Base-by-base conservation (phyloP, 2,113 vertebrate species). In the Pelusios castaneus region DNA sequence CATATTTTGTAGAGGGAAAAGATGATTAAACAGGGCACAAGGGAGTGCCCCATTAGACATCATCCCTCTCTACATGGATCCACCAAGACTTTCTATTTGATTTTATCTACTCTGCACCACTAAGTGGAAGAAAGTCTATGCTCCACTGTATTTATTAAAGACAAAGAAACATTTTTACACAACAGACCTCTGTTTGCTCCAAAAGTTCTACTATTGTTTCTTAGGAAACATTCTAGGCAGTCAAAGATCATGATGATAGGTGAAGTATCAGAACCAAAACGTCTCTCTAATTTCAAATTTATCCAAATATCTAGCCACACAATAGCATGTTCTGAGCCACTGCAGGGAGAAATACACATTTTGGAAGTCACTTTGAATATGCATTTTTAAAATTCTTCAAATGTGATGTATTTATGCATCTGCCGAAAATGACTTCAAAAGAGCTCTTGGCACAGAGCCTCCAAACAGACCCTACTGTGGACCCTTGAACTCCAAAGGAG, bases 381-480 rank as follows among this genome's bases (percentile, higher is more conserved):
- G 4, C 10, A 31, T 34, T 55, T 85, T 80, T 31, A 56, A 91
- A 76, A 60, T 73, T 92, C 78, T 73, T 29, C 7, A 84, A 22
- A 60, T 84, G 86, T 84, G 60, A 67, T 79, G 34, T 67, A 80
- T 34, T 81, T 84, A 77, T 5, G 10, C 5, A 87, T 80, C 6
- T 81, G 58, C 85, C 43, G 75, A 56, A 91, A 92, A 94, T 82
- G 67, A 93, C 10, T 87, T 70, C 85, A 79, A 82, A 92, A 89
- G 56, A 51, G 29, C 52, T 85, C 21, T 47, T 94, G 51, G 51
- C 55, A 79, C 78, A 78, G 52, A 78, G 60, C 22, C 54, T 89
- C 41, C 38, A 92, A 89, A 91, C 22, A n/a, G 52, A 87, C 77
- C 24, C 76, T 80, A 70, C 25, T 43, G 22, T 13, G 91, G 82